These are phyloP conservation scores for Scelioninae gen. 1 DNA, from an alignment of 2,888 invertebrate genomes.

Conservation along the genomic window DNA sequence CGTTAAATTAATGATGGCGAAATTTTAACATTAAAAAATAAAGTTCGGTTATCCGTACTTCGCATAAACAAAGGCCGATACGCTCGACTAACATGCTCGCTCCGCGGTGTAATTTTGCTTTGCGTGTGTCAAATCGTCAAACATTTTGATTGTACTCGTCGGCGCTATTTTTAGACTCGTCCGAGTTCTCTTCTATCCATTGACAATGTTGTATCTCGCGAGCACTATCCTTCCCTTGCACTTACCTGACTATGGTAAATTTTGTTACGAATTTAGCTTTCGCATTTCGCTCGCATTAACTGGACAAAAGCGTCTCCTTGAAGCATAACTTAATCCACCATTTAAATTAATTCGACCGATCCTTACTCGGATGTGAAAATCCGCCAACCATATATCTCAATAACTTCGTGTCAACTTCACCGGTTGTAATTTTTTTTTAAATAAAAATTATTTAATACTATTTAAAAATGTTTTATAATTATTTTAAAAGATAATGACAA, in stretches of 20 bases:
- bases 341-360: too few species aligned
- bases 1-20: too few species aligned
- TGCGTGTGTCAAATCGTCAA: constrained; percentile 78
- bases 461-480: too few species aligned
- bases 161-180: constrained; percentile 76
- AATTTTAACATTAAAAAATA: not conserved
- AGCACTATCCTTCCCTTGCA: constrained; percentile 24
- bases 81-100: constrained; percentile 73
- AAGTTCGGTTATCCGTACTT: not conserved
- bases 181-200: constrained; percentile 68
- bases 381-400: too few species aligned
- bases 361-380: too few species aligned
- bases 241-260: constrained; percentile 26
- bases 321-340: constrained; percentile 7
- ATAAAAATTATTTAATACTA: too few species aligned
- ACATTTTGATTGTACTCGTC: constrained; percentile 78
- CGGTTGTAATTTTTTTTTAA: too few species aligned
- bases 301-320: not conserved
- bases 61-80: constrained; percentile 75
- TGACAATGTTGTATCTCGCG: constrained; percentile 53
- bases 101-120: constrained; percentile 76
- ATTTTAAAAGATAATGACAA: too few species aligned
- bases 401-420: too few species aligned
- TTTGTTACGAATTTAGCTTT: constrained; percentile 28
- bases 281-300: not conserved